These are phyloP conservation scores for Morpho deidamia DNA, from an alignment of 2,888 invertebrate species.

Conservation along the genomic window DNA sequence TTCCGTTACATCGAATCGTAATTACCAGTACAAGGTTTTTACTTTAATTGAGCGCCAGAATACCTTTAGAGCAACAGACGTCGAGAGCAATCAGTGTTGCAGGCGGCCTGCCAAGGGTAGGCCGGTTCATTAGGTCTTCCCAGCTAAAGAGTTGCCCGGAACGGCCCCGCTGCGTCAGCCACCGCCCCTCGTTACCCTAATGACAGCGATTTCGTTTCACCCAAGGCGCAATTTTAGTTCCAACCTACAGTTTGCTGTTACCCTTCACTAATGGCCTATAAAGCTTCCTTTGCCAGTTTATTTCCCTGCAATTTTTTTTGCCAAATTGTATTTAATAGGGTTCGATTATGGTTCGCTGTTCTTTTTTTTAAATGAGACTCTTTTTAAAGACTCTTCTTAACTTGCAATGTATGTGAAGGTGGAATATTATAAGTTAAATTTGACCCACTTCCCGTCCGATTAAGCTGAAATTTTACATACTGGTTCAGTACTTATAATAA, in stretches of 20 bases:
- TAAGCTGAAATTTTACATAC: too few relatives aligned
- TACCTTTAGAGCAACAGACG: constrained; percentile 26
- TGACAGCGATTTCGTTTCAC: constrained; percentile 69
- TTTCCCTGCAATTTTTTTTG: constrained; percentile 46
- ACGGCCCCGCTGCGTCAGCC: constrained; percentile 60
- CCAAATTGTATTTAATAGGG: constrained; percentile 25
- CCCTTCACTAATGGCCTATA: constrained; percentile 61
- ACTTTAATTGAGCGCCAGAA: constrained; percentile 19
- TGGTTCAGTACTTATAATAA: too few relatives aligned
- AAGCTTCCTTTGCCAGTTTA: constrained; percentile 55
- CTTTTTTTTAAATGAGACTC: too few relatives aligned
- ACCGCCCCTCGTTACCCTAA: constrained; percentile 71
- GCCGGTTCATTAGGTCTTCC: constrained; percentile 62
- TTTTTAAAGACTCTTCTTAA: too few relatives aligned
- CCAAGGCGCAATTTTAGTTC: constrained; percentile 66
- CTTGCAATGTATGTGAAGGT: too few relatives aligned
- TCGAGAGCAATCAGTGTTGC: constrained; percentile 34
- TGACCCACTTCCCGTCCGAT: too few relatives aligned
- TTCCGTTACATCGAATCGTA: background rate
- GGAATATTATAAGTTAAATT: too few relatives aligned
- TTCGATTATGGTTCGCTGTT: constrained; percentile 1
- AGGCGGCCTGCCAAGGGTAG: constrained; percentile 46
- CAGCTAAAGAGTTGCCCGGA: constrained; percentile 58
- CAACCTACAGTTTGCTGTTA: constrained; percentile 62
- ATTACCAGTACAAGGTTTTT: constrained; percentile 3